Evolutionary conservation across 2,888 invertebrate species (phyloP), one percentile per base, ranked within the genome.

Genomic region (Graphium colonna): DNA sequence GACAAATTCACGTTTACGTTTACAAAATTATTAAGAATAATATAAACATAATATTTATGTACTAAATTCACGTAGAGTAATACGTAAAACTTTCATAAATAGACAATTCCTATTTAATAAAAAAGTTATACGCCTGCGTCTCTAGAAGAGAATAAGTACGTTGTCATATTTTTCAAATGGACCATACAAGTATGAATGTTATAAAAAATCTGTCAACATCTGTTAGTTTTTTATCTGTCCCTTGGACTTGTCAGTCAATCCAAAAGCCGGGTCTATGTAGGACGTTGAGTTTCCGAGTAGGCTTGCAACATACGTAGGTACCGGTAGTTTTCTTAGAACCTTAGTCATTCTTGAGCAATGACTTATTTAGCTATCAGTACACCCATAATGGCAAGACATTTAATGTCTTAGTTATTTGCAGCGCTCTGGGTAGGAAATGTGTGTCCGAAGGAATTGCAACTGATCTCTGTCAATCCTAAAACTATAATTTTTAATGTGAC

Each of bases 281-380:
- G 50, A 28, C 45, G 50, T 16, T 33, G 21, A 21, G 33, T 46
- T 40, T 54, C 45, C 39, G 45, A 50, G 40, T 50, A 46, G 45
- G 54, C 16, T 66, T 73, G 74, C 5, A 5, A 21, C 21, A 69
- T 42, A 36, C 10, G 9, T 12, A 36, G 48, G 59, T 75, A 75
- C 71, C 63, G 61, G 65, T 65, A 59, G 62, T 67, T 65, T 74
- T 75, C 76, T 67, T 15, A 65, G 77, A 78, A 76, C 60, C 63
- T 62, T 63, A 69, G 66, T 61, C 65, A 67, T 61, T 62, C 51
- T 51, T 42, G 18, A 31, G 8, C 40, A 45, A 40, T 33, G 43
- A 52, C 45, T 57, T 52, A 55, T 41, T 49, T 49, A 54, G 49
- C 49, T 49, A 45, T 48, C 28, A n/a, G 36, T 16, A 33, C 39